Evolutionary conservation across 2,113 vertebrate species (phyloP).

Genomic region (Pelodiscus sinensis): DNA sequence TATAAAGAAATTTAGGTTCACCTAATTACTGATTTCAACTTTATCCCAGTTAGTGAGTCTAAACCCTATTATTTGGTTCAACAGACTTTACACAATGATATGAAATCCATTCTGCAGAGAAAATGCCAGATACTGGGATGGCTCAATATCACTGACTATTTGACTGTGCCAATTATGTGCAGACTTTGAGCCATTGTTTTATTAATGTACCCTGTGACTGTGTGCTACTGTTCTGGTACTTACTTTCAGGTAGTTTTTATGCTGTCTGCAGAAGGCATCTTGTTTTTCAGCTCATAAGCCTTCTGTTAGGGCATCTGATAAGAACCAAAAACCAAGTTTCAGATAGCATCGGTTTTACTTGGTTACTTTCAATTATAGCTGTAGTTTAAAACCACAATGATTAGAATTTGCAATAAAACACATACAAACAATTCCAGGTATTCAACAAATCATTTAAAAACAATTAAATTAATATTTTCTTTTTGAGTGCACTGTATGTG

Average conservation of each 20-base stretch:
- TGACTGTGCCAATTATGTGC: not conserved
- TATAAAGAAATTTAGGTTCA: not conserved
- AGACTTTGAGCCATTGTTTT: not conserved
- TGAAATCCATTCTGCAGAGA: not conserved
- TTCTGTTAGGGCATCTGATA: slow-evolving; percentile 19
- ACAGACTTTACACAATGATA: not conserved
- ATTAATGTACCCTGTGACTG: not conserved
- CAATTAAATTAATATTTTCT: not conserved
- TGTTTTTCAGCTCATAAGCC: slow-evolving; percentile 45
- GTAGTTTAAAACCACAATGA: slow-evolving; percentile 2
- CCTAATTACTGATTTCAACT: not conserved
- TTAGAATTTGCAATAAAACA: not conserved
- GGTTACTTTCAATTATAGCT: slow-evolving; percentile 21
- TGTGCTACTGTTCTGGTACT: not conserved
- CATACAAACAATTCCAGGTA: not conserved
- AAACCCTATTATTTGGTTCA: not conserved
- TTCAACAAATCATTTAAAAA: not conserved
- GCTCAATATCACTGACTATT: not conserved
- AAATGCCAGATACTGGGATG: not conserved
- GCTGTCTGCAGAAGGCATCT: slow-evolving; percentile 31
- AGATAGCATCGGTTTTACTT: not conserved
- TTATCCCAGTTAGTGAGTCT: not conserved
- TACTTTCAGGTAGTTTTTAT: slow-evolving; percentile 31
- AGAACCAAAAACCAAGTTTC: slow-evolving; percentile 9
- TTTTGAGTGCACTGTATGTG: not conserved